Evolutionary conservation across 92 coral and sea anemone genomes (phyloP).

Genomic region (Actinostola sp.): DNA sequence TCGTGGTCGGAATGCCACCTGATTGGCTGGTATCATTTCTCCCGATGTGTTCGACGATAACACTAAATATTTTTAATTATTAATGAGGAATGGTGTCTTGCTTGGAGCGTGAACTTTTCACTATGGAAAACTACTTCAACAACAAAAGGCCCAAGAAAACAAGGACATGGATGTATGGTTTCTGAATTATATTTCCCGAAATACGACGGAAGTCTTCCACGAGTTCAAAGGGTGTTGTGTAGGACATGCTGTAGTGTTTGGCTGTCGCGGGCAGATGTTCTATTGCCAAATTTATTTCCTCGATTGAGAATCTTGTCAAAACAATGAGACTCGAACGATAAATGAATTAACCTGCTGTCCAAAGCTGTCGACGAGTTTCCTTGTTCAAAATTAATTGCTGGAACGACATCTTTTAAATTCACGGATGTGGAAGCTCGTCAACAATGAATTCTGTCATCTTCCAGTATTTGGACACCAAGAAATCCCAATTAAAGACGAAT

Average conservation of each 20-base stretch:
- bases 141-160: not conserved
- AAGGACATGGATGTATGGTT: slow-evolving; percentile 8
- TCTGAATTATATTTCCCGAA: not conserved
- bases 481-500: slow-evolving; percentile 37
- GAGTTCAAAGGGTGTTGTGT: not conserved
- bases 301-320: not conserved
- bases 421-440: slow-evolving; percentile 11
- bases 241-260: not conserved
- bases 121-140: not conserved
- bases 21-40: slow-evolving; percentile 33
- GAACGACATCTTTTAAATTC: not conserved
- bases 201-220: not conserved
- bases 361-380: not conserved
- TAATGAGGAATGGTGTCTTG: slow-evolving; percentile 14
- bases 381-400: not conserved
- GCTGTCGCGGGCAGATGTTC: slow-evolving; percentile 1
- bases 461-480: slow-evolving; percentile 58
- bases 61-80: slow-evolving; percentile 25
- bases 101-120: slow-evolving; percentile 4
- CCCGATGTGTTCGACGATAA: slow-evolving; percentile 4
- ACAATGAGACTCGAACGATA: not conserved
- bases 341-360: not conserved
- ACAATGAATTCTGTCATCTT: slow-evolving; percentile 59
- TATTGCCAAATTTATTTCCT: not conserved
- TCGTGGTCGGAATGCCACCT: not conserved